These are phyloP conservation scores for Bombus impatiens DNA, from an alignment of 1,140 invertebrate genomes.

Conservation along the genomic window DNA sequence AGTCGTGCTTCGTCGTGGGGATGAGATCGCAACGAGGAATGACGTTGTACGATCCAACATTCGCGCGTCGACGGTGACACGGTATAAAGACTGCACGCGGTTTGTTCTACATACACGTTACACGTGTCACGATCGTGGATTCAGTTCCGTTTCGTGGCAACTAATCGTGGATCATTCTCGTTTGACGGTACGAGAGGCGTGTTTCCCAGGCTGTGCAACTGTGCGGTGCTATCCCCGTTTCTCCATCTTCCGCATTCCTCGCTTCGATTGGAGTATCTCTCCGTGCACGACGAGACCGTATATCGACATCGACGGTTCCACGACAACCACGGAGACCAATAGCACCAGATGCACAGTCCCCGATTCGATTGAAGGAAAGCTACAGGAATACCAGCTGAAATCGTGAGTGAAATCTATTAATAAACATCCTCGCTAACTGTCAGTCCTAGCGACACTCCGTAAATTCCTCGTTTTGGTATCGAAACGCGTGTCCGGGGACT, in stretches of 20 bases:
- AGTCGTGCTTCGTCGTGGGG: slow-evolving; percentile 65
- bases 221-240: slow-evolving; percentile 42
- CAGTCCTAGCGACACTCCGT: neutral
- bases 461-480: neutral
- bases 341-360: too few species aligned
- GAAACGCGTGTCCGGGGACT: slow-evolving; percentile 8
- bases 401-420: slow-evolving; percentile 55
- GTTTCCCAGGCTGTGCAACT: slow-evolving; percentile 48
- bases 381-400: neutral
- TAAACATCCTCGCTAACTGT: slow-evolving; percentile 25
- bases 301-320: slow-evolving; percentile 41
- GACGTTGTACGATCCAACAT: slow-evolving; percentile 56
- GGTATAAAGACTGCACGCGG: slow-evolving; percentile 33
- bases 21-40: slow-evolving; percentile 52
- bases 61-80: slow-evolving; percentile 59
- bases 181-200: slow-evolving; percentile 33
- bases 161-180: neutral
- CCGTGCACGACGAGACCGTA: slow-evolving; percentile 13
- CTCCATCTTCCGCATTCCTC: slow-evolving; percentile 56
- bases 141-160: neutral
- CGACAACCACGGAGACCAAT: neutral
- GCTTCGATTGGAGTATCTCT: slow-evolving; percentile 46
- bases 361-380: neutral
- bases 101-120: neutral
- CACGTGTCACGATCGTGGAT: slow-evolving; percentile 3